Conservation (phyloP, 2,888 invertebrate genomes). For the Leucoma salicis region DNA sequence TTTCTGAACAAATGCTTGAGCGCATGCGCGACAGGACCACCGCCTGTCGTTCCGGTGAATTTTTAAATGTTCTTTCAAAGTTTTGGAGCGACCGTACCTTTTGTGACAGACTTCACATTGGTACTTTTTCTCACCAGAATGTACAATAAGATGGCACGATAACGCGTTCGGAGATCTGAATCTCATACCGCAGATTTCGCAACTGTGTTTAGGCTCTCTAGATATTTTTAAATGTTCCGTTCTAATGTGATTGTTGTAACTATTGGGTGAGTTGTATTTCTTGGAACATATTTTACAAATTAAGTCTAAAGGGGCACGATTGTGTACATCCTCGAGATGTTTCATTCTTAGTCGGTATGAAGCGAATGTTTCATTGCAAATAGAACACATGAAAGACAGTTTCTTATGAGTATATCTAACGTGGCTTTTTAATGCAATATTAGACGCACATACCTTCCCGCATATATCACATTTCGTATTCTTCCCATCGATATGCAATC, state of each 20-base stretch:
- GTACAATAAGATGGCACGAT: slow-evolving; percentile 17
- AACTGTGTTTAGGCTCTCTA: slow-evolving; percentile 17
- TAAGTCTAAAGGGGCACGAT: slow-evolving; percentile 23
- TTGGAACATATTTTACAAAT: slow-evolving; percentile 29
- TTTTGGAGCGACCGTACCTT: slow-evolving; percentile 37
- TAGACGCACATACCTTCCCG: slow-evolving; percentile 22
- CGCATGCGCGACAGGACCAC: slow-evolving; percentile 38
- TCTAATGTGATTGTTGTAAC: slow-evolving; percentile 25
- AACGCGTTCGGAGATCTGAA: slow-evolving; percentile 20
- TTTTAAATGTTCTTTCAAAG: slow-evolving; percentile 40
- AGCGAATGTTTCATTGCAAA: slow-evolving; percentile 26
- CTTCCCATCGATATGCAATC: slow-evolving; percentile 14
- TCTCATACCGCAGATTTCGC: slow-evolving; percentile 19
- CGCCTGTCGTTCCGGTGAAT: slow-evolving; percentile 46
- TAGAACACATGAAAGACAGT: slow-evolving; percentile 27
- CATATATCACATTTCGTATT: slow-evolving; percentile 25
- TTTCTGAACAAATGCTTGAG: slow-evolving; percentile 46
- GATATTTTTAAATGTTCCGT: slow-evolving; percentile 20
- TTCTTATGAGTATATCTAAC: slow-evolving; percentile 46
- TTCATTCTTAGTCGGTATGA: slow-evolving; percentile 14
- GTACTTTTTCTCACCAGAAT: slow-evolving; percentile 49
- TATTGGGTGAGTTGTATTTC: slow-evolving; percentile 18
- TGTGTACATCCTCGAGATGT: slow-evolving; percentile 30
- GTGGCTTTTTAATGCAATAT: slow-evolving; percentile 31
- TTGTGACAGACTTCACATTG: slow-evolving; percentile 62